Evolutionary conservation across 2,888 invertebrate genomes (phyloP).

Genomic region (Galerucella nymphaeae): DNA sequence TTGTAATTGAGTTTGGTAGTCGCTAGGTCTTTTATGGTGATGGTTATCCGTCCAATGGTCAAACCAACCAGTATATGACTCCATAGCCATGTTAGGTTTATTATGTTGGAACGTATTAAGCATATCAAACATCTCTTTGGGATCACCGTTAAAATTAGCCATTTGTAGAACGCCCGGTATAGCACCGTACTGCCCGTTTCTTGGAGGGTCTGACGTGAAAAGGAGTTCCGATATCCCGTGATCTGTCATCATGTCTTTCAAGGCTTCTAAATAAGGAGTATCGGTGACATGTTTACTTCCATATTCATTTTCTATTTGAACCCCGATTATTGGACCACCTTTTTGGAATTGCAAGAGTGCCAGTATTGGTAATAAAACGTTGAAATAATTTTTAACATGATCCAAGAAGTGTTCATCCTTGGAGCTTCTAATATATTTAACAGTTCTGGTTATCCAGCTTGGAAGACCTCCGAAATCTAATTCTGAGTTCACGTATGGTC

Average conservation of each 20-base stretch:
- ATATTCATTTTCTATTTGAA: slow-evolving; percentile 95
- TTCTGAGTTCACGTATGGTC: slow-evolving; percentile 94
- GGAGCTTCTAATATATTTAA: slow-evolving; percentile 26
- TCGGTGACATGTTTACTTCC: slow-evolving; percentile 71
- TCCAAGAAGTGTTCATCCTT: slow-evolving; percentile 23
- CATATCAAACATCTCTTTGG: slow-evolving; percentile 62
- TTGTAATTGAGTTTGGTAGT: slow-evolving; percentile 57
- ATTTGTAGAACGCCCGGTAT: slow-evolving; percentile 64
- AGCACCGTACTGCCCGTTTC: slow-evolving; percentile 57
- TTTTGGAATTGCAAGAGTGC: slow-evolving; percentile 71
- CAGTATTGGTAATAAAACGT: slow-evolving; percentile 65
- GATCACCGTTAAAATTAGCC: slow-evolving; percentile 67
- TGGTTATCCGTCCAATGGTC: slow-evolving; percentile 67
- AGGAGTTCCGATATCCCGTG: slow-evolving; percentile 64
- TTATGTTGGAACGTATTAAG: slow-evolving; percentile 64
- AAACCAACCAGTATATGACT: slow-evolving; percentile 71
- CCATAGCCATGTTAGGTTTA: slow-evolving; percentile 69
- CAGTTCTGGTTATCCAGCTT: slow-evolving; percentile 59
- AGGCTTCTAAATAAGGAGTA: slow-evolving; percentile 61
- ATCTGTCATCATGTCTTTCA: slow-evolving; percentile 60
- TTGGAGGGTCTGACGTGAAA: slow-evolving; percentile 67
- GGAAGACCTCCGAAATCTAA: slow-evolving; percentile 72
- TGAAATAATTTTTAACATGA: slow-evolving; percentile 55
- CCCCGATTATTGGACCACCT: slow-evolving; percentile 88
- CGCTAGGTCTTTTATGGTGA: slow-evolving; percentile 61